Base-by-base conservation (phyloP, 2,113 vertebrate species). In the Salminus brasiliensis region DNA sequence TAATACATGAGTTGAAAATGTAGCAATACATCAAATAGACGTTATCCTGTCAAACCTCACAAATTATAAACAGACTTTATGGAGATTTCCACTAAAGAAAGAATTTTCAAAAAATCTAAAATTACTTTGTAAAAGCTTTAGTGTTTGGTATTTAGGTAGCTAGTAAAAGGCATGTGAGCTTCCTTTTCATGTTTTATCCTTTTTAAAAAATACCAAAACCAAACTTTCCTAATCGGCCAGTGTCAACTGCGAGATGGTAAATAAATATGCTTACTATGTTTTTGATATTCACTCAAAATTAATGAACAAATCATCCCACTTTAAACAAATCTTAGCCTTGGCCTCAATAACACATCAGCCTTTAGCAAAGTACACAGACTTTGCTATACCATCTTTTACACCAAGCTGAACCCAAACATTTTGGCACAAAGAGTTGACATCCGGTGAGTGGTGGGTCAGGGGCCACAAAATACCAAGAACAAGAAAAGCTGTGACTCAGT, bases 361-460 rank as follows among this genome's bases (percentile, higher is more conserved):
- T 63, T 66, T 21, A 66, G 34, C 62, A 66, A 23, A 66, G 15
- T n/a, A n/a, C n/a, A n/a, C n/a, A n/a, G n/a, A n/a, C n/a, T n/a
- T n/a, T 45, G 43, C 43, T 45, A 23, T 53, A 23, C 3, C 5
- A 53, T 53, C 5, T 1, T 53, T 53, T 25, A 23, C 23, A 25
- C n/a, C 52, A 55, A 55, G n/a, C 52, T 23, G 10, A 9, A 55
- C 52, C 52, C 52, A 55, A 55, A 55, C 23, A 55, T 55, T 55
- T 55, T 55, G 52, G 52, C 52, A 55, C 52, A 55, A 55, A 25
- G 23, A 1, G 3, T 9, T 55, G 52, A 55, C 52, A 55, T 55
- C 52, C 21, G 10, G n/a, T 25, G n/a, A 55, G 52, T 55, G n/a
- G n/a, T 10, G 11, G 52, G 21, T 55, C 52, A 55, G 6, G 52